phyloP scores from a whole-genome alignment of 2,888 invertebrate genomes.

The Thera britannica region DNA sequence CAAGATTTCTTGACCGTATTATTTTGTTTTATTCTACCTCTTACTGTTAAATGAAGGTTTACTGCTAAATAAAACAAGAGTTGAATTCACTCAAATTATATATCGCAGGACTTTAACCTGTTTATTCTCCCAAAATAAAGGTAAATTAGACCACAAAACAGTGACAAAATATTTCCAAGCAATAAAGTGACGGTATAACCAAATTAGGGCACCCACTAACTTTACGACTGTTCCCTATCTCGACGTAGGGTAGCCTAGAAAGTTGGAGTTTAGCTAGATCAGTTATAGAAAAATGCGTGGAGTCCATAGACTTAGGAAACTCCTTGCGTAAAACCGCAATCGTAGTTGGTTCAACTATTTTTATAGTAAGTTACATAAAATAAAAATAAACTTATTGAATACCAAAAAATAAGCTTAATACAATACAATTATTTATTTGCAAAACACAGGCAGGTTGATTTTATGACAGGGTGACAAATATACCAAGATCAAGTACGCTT shows the following conservation, averaged over 20 bases:
- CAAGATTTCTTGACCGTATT: background rate
- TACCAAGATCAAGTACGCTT: too few species aligned
- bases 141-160: slow-evolving; percentile 42
- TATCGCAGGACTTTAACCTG: slow-evolving; percentile 13
- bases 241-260: slow-evolving; percentile 14
- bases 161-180: slow-evolving; percentile 43
- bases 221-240: slow-evolving; percentile 41
- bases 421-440: too few species aligned
- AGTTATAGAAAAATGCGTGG: background rate
- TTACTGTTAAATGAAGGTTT: slow-evolving; percentile 6
- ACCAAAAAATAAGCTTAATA: too few species aligned
- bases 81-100: slow-evolving; percentile 14
- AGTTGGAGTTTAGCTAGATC: slow-evolving; percentile 7
- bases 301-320: too few species aligned
- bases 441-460: too few species aligned
- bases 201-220: slow-evolving; percentile 45
- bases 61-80: slow-evolving; percentile 8
- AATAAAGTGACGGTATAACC: slow-evolving; percentile 44
- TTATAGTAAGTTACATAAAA: too few species aligned
- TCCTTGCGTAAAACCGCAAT: too few species aligned
- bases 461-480: too few species aligned
- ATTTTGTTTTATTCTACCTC: background rate
- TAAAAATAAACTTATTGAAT: too few species aligned
- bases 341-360: too few species aligned
- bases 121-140: slow-evolving; percentile 36